Evolutionary conservation across 2,113 vertebrate species (phyloP).

Genomic region (Rutilus rutilus): DNA sequence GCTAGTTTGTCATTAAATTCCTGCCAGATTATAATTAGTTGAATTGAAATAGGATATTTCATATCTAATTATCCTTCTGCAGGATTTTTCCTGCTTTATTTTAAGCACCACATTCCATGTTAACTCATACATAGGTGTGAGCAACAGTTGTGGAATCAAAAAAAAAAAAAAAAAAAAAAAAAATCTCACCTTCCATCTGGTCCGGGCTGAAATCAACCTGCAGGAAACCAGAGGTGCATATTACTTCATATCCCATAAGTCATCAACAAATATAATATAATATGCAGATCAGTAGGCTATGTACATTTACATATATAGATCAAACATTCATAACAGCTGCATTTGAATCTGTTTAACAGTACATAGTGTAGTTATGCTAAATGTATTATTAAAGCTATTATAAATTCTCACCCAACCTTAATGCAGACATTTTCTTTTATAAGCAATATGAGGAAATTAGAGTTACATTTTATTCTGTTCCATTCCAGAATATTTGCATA

Average conservation of each 20-base stretch:
- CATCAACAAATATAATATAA: not conserved
- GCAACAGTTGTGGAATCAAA: not conserved
- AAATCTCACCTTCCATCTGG: constrained; percentile 75
- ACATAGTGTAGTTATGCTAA: not conserved
- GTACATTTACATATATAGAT: not conserved
- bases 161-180: not conserved
- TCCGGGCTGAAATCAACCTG: constrained; percentile 76
- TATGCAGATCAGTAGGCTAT: not conserved
- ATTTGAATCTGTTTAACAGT: not conserved
- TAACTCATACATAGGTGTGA: not conserved
- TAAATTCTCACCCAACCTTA: too few species aligned
- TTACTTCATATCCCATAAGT: not conserved
- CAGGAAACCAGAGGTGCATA: constrained; percentile 32
- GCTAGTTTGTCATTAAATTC: not conserved
- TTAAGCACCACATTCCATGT: not conserved
- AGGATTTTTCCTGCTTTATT: not conserved
- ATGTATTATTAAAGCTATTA: not conserved
- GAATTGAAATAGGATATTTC: not conserved
- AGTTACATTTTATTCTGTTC: not conserved
- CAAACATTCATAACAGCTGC: not conserved
- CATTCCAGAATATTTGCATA: not conserved
- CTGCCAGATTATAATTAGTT: not conserved
- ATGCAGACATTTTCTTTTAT: not conserved
- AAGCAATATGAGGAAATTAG: not conserved
- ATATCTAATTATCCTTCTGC: not conserved